phyloP scores from a whole-genome alignment of 2,888 invertebrate genomes.

The Liodrosophila aerea region DNA sequence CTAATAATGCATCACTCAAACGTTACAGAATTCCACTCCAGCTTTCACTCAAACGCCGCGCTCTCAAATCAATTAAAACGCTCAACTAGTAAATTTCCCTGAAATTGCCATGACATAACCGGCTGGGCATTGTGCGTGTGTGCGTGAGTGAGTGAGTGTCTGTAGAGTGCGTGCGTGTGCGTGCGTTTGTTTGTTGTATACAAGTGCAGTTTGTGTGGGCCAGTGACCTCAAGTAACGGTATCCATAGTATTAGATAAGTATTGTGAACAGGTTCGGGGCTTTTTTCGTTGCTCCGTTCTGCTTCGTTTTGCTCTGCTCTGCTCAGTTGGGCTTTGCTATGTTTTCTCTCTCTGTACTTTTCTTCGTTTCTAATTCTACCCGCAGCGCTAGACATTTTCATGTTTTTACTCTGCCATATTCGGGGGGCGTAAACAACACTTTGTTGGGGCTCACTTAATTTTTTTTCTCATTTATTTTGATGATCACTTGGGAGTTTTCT shows the following conservation, averaged over 20 bases:
- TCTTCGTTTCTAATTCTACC: conserved; percentile 21
- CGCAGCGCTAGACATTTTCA: conserved; percentile 29
- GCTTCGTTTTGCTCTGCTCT: conserved; percentile 18
- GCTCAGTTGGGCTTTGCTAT: conserved; percentile 3
- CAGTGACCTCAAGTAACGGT: conserved; percentile 78
- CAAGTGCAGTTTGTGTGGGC: conserved; percentile 69
- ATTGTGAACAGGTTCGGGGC: conserved; percentile 36
- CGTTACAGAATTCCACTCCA: conserved; percentile 1
- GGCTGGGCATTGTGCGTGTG: conserved; percentile 30
- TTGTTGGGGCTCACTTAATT: conserved; percentile 14
- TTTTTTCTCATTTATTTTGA: not conserved
- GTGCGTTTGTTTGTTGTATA: conserved; percentile 33
- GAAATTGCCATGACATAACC: conserved; percentile 68
- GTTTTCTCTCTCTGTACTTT: conserved; percentile 21
- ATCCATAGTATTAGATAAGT: conserved; percentile 77
- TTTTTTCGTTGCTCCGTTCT: conserved; percentile 24
- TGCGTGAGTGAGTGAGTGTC: conserved; percentile 1
- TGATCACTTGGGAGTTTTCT: conserved; percentile 44
- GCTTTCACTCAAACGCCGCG: conserved; percentile 28
- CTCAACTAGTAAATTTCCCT: conserved; percentile 50
- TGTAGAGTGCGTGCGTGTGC: conserved; percentile 12
- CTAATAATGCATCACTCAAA: conserved; percentile 6
- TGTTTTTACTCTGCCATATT: conserved; percentile 2
- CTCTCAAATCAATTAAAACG: conserved; percentile 52
- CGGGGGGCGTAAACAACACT: conserved; percentile 24